These are phyloP conservation scores for Cosmia pyralina DNA, from an alignment of 2,888 invertebrate genomes.

Conservation along the genomic window DNA sequence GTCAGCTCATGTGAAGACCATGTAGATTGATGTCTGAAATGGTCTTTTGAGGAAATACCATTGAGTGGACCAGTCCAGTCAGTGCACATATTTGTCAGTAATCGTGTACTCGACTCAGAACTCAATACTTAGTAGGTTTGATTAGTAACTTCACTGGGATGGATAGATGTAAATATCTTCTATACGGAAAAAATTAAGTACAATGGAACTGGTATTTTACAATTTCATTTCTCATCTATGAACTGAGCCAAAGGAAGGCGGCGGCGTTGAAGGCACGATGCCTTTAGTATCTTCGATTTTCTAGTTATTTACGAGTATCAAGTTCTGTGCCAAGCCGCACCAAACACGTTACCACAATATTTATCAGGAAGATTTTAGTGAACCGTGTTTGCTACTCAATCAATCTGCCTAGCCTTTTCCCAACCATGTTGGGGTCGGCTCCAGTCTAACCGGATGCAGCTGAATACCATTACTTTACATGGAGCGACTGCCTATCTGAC, in stretches of 20 bases:
- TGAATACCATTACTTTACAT: too few species aligned
- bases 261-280: not conserved
- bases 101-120: too few species aligned
- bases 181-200: not conserved
- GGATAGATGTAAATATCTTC: not conserved
- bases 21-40: too few species aligned
- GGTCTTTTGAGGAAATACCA: too few species aligned
- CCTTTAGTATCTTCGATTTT: not conserved
- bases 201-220: not conserved
- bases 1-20: too few species aligned
- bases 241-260: not conserved
- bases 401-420: too few species aligned
- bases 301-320: not conserved
- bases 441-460: too few species aligned
- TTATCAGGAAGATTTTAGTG: constrained; percentile 1
- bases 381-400: not conserved
- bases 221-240: not conserved
- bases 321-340: not conserved
- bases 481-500: too few species aligned
- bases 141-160: not conserved
- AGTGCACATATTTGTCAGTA: too few species aligned
- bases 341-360: not conserved
- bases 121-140: too few species aligned
- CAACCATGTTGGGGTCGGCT: too few species aligned
- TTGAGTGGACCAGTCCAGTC: too few species aligned